Evolutionary conservation across 1,140 invertebrate genomes (phyloP), one percentile per base, ranked within the genome.

Genomic region (Drosophila parabipectinata): DNA sequence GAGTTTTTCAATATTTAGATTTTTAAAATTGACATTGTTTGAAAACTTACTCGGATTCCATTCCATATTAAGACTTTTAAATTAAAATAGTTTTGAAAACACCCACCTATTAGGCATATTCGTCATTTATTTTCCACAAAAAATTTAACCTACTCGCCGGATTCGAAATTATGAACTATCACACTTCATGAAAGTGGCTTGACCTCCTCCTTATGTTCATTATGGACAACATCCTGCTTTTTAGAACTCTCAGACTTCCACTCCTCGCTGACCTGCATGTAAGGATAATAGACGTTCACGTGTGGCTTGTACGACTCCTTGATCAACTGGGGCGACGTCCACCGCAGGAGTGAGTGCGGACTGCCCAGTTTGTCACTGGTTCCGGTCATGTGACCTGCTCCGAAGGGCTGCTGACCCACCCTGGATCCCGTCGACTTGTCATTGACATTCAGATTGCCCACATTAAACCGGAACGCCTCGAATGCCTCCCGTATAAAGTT

Each of bases 291-390:
- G 91, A 97, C 96, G 58, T 97, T 95, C 0, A 91, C 94, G 3
- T 97, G 92, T 2, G 96, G 95, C 10, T 96, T 95, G 89, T 97
- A 97, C 0, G 97, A 98, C 93, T 98, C 97, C 92, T 99, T 99
- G 52, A 99, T 95, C 0, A 97, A 95, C 90, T 98, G 97, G 0
- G 97, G 97, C 9, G 98, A 97, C 2, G 96, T 94, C 96, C 98
- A 99, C 75, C 97, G 95, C 66, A 99, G 93, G 1, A 98, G 94
- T 88, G 99, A 99, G 89, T 98, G 96, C 1, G 98, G 98, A 26
- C 98, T 98, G 28, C 99, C 99, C 26, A 99, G 97, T 92, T 99
- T 99, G 91, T 99, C 99, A 90, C 99, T 99, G 24, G 99, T 99
- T 47, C 99, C 97, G 48, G 98, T 99, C 93, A 98, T 95, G 83